Evolutionary conservation across 2,113 vertebrate species (phyloP), one percentile per base, ranked within the genome.

Genomic region (Paramormyrops kingsleyae): DNA sequence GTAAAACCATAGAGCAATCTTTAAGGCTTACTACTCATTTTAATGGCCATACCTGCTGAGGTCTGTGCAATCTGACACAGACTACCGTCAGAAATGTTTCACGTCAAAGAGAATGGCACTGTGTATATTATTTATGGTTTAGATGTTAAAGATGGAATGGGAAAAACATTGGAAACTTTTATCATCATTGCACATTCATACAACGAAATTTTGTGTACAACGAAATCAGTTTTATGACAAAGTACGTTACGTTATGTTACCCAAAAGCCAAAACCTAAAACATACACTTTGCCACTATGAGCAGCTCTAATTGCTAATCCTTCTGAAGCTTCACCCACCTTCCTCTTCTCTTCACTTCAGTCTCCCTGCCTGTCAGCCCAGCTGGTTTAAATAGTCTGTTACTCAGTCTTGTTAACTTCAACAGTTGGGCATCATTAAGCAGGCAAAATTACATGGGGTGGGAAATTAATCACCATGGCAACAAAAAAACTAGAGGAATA

Each of bases 391-490:
- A 84, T 84, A 47, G 83, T 84, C 83, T 84, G 83, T 84, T 44
- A 84, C 44, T 24, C 83, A 84, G 83, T 84, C 83, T 84, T 84
- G 83, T 84, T 84, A 84, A 47, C 83, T 84, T 84, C 83, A 84
- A 84, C 83, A 46, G 83, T 47, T 84, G 83, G 44, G 83, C 44
- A 84, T 84, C 42, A 47, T 84, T 84, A 84, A 84, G 83, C 83
- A 84, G 83, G 17, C 83, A 84, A 84, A 84, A 46, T 84, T 84
- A 84, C 39, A 47, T 47, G 44, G 44, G 44, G 44, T 47, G 39
- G 83, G 83, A 84, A 84, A 84, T 84, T 47, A 84, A 84, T 84
- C 83, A 84, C 83, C 83, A 84, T 84, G 44, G 44, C 83, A 84
- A 84, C 83, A 84, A 84, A 47, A 44, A 84, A 84, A 47, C 83